A percentile compares a stretch with the other conserved stretches of the same genome.
phyloP scores from a whole-genome alignment of 2,113 vertebrate species.

The Aptenodytes patagonicus region DNA sequence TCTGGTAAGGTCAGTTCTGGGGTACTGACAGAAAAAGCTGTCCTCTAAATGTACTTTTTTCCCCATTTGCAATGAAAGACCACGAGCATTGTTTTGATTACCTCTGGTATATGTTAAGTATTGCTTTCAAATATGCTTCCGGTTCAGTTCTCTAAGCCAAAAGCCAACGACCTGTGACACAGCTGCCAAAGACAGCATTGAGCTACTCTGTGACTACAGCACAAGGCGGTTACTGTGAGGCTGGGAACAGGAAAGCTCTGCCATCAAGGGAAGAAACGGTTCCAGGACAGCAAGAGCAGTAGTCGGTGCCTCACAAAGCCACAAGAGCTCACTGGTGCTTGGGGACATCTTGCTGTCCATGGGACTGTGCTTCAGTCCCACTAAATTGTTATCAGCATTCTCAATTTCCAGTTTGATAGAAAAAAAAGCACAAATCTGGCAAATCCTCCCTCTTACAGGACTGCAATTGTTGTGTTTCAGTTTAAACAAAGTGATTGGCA shows the following conservation, averaged over 20 bases:
- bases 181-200: not conserved
- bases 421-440: not conserved
- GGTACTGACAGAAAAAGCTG: not conserved
- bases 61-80: not conserved
- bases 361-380: not conserved
- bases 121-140: not conserved
- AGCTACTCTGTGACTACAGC: not conserved
- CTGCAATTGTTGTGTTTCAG: not conserved
- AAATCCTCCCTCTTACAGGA: not conserved
- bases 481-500: not conserved
- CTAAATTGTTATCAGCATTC: not conserved
- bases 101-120: not conserved
- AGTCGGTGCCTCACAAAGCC: not conserved
- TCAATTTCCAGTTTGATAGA: not conserved
- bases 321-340: not conserved
- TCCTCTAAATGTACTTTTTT: not conserved
- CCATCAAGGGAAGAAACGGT: fast-evolving
- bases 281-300: not conserved
- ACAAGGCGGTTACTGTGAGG: not conserved
- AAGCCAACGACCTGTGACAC: not conserved
- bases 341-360: not conserved
- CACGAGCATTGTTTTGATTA: not conserved
- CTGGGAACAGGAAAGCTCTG: not conserved
- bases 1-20: not conserved
- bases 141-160: not conserved